These are phyloP conservation scores for Drosophila borealis DNA, from an alignment of 2,888 invertebrate species.

Conservation along the genomic window DNA sequence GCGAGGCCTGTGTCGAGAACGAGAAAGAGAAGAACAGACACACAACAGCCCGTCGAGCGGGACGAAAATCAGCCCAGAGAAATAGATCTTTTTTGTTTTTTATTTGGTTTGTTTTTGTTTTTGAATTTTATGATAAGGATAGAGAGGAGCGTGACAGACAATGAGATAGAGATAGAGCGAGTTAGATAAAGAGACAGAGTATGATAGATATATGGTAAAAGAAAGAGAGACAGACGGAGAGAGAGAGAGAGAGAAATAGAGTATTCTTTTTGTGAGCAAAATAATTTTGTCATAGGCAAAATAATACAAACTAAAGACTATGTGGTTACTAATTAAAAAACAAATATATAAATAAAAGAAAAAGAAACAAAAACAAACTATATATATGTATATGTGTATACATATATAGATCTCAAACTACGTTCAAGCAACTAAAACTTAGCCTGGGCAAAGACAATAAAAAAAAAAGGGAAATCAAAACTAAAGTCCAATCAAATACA, in stretches of 20 bases:
- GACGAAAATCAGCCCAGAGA: conserved; percentile 85
- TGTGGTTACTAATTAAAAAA: conserved; percentile 28
- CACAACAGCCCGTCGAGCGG: conserved; percentile 84
- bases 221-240: conserved; percentile 32
- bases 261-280: conserved; percentile 67
- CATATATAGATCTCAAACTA: conserved; percentile 57
- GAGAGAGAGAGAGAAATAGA: conserved; percentile 37
- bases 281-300: conserved; percentile 48
- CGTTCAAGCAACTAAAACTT: conserved; percentile 73
- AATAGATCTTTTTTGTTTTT: conserved; percentile 67
- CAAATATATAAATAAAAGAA: conserved; percentile 3
- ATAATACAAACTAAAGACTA: conserved; percentile 49
- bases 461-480: background rate
- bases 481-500: conserved; percentile 37
- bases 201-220: conserved; percentile 46
- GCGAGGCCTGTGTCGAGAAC: conserved; percentile 84
- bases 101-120: conserved; percentile 41
- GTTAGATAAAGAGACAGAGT: conserved; percentile 40
- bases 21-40: conserved; percentile 84
- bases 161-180: conserved; percentile 29
- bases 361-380: conserved; percentile 52
- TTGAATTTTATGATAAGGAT: conserved; percentile 65
- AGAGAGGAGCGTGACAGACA: conserved; percentile 48
- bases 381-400: conserved; percentile 21
- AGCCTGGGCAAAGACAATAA: conserved; percentile 19